A percentile compares a stretch with the other conserved stretches of the same genome.
These are phyloP conservation scores for Solea solea DNA, from an alignment of 2,113 vertebrate species.

Conservation along the genomic window DNA sequence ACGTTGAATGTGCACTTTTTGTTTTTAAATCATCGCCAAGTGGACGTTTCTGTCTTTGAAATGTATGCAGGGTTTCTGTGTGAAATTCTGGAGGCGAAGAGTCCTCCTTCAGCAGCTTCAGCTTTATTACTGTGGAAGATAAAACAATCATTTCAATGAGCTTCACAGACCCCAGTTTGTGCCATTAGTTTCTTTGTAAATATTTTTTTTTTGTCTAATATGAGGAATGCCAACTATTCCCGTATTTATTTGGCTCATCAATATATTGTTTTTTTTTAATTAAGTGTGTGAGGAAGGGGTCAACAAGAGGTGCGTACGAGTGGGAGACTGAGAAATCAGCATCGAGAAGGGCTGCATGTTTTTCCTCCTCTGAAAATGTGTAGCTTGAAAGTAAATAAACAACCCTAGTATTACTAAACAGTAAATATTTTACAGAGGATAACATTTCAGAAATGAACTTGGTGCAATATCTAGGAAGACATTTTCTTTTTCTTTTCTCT, in stretches of 20 bases:
- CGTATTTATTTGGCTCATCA: conserved; percentile 25
- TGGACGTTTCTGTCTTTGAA: neutral
- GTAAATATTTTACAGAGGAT: conserved; percentile 20
- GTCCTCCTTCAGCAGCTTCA: conserved; percentile 1
- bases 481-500: conserved; percentile 26
- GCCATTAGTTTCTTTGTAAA: conserved; percentile 45
- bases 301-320: neutral
- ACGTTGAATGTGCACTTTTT: neutral
- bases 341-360: conserved; percentile 26
- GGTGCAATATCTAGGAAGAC: conserved; percentile 68
- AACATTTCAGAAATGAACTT: conserved; percentile 54
- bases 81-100: conserved; percentile 3
- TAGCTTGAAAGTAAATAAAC: conserved; percentile 41
- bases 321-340: neutral
- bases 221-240: conserved; percentile 38
- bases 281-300: conserved; percentile 4
- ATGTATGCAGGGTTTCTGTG: neutral
- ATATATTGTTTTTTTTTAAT: conserved; percentile 19
- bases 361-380: conserved; percentile 40
- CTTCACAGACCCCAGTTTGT: conserved; percentile 33
- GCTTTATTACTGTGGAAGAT: neutral
- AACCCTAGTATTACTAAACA: conserved; percentile 41
- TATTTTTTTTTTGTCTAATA: conserved; percentile 11
- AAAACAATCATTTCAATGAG: neutral
- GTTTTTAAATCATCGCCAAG: conserved; percentile 14